Percentiles rank a stretch among this genome's conserved stretches.
These are phyloP conservation scores for Belonocnema kinseyi DNA, from an alignment of 1,140 invertebrate genomes.

Conservation along the genomic window DNA sequence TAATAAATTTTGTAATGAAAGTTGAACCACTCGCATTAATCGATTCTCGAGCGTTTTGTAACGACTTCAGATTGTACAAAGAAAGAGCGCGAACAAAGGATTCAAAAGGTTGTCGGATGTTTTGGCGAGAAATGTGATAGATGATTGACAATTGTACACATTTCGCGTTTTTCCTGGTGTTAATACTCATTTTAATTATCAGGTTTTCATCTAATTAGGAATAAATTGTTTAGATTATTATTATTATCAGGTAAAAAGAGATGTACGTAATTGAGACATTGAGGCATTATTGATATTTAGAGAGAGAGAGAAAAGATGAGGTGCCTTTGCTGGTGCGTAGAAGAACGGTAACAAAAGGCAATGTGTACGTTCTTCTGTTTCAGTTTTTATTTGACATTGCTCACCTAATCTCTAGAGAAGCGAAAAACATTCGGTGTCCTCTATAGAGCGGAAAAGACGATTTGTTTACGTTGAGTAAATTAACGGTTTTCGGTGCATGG, in stretches of 20 bases:
- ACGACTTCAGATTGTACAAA: constrained; percentile 24
- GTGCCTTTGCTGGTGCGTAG: neutral
- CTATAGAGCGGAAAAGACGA: neutral
- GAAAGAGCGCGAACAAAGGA: constrained; percentile 25
- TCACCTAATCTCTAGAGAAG: neutral
- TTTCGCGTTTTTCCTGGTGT: neutral
- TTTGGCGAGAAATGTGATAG: constrained; percentile 17
- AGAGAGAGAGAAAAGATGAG: constrained; percentile 3
- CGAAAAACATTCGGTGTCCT: neutral
- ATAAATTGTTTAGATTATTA: too few relatives aligned
- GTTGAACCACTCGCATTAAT: constrained; percentile 8
- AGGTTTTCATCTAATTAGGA: neutral
- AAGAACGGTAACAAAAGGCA: constrained; percentile 15
- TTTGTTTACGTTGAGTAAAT: constrained; percentile 16
- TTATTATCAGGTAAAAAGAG: neutral
- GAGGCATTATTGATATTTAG: constrained; percentile 22
- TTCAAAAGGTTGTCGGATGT: neutral
- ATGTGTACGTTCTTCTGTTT: constrained; percentile 3
- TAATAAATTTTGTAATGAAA: neutral
- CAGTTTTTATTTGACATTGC: neutral
- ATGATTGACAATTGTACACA: constrained; percentile 17
- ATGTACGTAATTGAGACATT: constrained; percentile 2
- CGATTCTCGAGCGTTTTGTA: constrained; percentile 26
- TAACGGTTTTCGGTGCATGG: constrained; percentile 27
- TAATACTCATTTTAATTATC: neutral